Conservation (phyloP, 2,888 invertebrate species). For the Arctia plantaginis region DNA sequence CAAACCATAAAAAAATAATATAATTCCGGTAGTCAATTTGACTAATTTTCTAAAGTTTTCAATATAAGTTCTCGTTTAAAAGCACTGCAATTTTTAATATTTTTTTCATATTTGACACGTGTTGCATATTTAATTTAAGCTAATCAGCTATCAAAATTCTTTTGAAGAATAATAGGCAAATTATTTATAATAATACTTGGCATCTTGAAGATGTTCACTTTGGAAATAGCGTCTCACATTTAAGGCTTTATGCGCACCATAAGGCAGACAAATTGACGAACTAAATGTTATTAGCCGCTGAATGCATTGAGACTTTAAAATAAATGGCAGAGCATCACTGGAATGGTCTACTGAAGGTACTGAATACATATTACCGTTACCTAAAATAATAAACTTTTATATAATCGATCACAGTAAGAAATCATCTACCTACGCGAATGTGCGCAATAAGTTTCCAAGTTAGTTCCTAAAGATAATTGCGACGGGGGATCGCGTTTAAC, state of each 20-base stretch:
- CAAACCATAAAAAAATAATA: slow-evolving; percentile 25
- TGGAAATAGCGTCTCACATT: slow-evolving; percentile 7
- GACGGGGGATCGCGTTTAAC: slow-evolving; percentile 56
- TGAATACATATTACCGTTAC: slow-evolving; percentile 46
- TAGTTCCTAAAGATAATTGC: slow-evolving; percentile 54
- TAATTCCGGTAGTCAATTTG: background rate
- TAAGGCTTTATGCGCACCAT: slow-evolving; percentile 26
- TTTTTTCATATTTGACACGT: slow-evolving; percentile 10
- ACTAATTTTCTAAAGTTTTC: slow-evolving; percentile 1
- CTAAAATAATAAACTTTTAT: slow-evolving; percentile 60
- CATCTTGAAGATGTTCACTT: slow-evolving; percentile 26
- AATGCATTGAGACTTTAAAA: slow-evolving; percentile 21
- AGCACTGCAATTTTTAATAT: slow-evolving; percentile 8
- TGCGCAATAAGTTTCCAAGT: slow-evolving; percentile 79
- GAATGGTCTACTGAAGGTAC: slow-evolving; percentile 30
- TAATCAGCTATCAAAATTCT: slow-evolving; percentile 23
- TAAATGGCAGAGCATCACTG: slow-evolving; percentile 19
- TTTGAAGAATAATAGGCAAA: slow-evolving; percentile 18
- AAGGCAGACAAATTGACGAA: slow-evolving; percentile 30
- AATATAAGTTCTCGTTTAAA: background rate
- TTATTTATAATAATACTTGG: slow-evolving; percentile 20
- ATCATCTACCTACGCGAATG: slow-evolving; percentile 84
- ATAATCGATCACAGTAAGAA: slow-evolving; percentile 83
- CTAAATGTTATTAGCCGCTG: slow-evolving; percentile 24
- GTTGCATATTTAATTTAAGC: slow-evolving; percentile 6